phyloP scores from a whole-genome alignment of 2,113 vertebrate species.

The Actenoides hombroni region DNA sequence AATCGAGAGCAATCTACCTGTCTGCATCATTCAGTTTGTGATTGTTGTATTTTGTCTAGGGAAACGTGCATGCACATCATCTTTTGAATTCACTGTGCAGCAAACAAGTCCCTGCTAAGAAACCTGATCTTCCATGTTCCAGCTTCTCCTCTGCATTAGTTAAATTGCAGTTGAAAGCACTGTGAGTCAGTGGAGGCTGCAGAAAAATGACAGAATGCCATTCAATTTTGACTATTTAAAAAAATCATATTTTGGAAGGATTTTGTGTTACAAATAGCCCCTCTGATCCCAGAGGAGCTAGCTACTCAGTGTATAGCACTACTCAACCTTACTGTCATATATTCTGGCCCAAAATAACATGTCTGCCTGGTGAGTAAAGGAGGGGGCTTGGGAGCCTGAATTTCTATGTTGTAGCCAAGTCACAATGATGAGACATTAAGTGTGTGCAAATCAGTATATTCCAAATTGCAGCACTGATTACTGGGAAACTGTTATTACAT shows the following conservation, averaged over 20 bases:
- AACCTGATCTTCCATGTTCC: neutral
- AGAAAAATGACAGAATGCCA: accelerated
- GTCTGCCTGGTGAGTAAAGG: neutral
- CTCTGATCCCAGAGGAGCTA: neutral
- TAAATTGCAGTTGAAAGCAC: neutral
- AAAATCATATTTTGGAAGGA: neutral
- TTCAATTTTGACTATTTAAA: neutral
- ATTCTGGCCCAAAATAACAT: neutral
- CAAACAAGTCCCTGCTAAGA: neutral
- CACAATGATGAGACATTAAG: neutral
- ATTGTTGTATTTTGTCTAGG: neutral
- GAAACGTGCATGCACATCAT: neutral
- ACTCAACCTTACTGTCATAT: neutral
- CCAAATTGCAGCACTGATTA: neutral
- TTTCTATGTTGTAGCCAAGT: neutral
- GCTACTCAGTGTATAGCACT: neutral
- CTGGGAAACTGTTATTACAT: neutral
- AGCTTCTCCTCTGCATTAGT: constrained; percentile 21
- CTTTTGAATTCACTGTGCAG: neutral
- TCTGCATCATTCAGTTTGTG: neutral
- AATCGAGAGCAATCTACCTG: neutral
- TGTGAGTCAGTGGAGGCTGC: neutral
- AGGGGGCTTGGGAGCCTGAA: neutral
- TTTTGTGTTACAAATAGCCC: neutral
- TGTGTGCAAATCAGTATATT: neutral